These are phyloP conservation scores for Xestobium rufovillosum DNA, from an alignment of 2,888 invertebrate species.

Conservation along the genomic window DNA sequence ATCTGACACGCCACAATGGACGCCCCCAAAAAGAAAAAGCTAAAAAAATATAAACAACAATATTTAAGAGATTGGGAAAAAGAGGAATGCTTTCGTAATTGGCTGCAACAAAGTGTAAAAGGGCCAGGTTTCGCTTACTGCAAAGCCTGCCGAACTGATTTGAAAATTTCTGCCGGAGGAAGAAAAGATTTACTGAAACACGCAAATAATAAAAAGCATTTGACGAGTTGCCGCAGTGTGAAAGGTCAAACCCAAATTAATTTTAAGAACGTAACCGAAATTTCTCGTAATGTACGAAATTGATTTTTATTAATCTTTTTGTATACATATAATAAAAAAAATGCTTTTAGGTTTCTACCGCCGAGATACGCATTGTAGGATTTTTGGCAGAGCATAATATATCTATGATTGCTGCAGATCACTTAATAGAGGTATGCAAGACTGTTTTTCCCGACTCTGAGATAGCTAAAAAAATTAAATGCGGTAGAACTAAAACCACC, in stretches of 20 bases:
- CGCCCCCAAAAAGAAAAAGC: neutral
- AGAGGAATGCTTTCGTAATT: neutral
- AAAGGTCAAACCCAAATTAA: neutral
- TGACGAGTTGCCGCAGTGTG: slow-evolving; percentile 2
- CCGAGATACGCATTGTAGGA: slow-evolving; percentile 14
- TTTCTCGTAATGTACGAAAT: too few relatives aligned
- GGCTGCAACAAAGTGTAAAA: neutral
- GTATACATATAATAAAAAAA: neutral
- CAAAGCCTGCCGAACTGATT: neutral
- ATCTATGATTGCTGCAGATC: slow-evolving; percentile 16
- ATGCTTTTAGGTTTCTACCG: slow-evolving; percentile 4
- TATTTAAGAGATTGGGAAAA: slow-evolving; percentile 1
- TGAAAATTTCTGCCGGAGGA: slow-evolving; percentile 2
- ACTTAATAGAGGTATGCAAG: slow-evolving; percentile 18
- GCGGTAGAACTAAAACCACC: slow-evolving; percentile 20
- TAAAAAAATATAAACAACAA: neutral
- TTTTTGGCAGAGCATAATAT: slow-evolving; percentile 22
- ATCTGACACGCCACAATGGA: neutral
- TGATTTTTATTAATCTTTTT: too few relatives aligned
- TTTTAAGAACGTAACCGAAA: neutral
- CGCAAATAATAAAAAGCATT: slow-evolving; percentile 1
- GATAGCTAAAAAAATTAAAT: slow-evolving; percentile 21
- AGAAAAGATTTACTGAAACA: slow-evolving; percentile 2
- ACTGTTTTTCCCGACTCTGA: slow-evolving; percentile 19
- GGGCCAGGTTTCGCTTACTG: neutral